Evolutionary conservation across 2,113 vertebrate species (phyloP).

Genomic region (Excalfactoria chinensis): DNA sequence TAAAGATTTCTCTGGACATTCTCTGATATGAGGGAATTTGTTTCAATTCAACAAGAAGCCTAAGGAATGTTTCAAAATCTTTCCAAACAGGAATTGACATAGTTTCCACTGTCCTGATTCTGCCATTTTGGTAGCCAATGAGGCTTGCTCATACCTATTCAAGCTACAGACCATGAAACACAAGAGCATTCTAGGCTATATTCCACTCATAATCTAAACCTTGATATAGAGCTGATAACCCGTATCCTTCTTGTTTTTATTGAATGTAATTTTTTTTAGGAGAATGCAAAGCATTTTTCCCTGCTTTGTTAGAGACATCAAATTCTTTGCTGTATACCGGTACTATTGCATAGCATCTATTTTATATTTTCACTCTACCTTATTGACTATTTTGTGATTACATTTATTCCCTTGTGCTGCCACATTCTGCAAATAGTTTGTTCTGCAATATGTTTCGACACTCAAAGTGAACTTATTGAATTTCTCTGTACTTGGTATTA

Average conservation of each 20-base stretch:
- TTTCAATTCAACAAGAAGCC: neutral
- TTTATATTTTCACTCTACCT: constrained; percentile 51
- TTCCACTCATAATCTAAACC: neutral
- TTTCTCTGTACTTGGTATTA: constrained; percentile 24
- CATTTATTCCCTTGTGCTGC: constrained; percentile 23
- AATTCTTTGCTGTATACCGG: constrained; percentile 1
- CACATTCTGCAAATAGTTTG: constrained; percentile 27
- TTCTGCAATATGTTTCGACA: constrained; percentile 53
- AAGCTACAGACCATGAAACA: neutral
- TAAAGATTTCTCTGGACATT: neutral
- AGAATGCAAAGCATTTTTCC: neutral
- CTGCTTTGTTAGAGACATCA: neutral
- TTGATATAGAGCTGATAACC: neutral
- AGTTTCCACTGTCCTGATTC: neutral
- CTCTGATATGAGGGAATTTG: neutral
- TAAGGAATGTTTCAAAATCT: neutral
- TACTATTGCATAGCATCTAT: constrained; percentile 21
- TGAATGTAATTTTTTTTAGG: neutral
- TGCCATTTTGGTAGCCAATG: neutral
- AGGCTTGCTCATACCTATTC: neutral
- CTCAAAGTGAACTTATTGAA: constrained; percentile 42
- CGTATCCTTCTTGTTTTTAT: neutral
- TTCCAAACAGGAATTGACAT: neutral
- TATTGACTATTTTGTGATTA: constrained; percentile 49
- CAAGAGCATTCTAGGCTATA: neutral